Conservation (phyloP, 2,797 vertebrate species). For the Lates japonicus region DNA sequence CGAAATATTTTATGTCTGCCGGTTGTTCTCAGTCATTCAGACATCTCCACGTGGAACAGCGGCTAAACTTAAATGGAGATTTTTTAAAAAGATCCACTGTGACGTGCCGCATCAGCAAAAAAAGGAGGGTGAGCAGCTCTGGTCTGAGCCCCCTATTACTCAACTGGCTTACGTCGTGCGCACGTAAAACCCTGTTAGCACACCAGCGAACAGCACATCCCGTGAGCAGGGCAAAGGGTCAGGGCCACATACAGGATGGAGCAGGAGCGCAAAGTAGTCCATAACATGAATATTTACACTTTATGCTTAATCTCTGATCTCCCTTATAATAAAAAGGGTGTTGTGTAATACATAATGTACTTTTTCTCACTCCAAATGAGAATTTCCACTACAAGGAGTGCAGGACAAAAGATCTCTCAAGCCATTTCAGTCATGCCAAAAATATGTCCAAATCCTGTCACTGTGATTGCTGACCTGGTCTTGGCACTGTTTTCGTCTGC, state of each 20-base stretch:
- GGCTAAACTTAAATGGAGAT: background rate
- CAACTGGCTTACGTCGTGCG: slow-evolving; percentile 28
- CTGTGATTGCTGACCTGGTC: background rate
- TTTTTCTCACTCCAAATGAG: background rate
- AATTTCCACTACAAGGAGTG: too few relatives aligned
- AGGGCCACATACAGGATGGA: too few relatives aligned
- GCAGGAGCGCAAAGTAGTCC: background rate
- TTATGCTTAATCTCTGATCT: background rate
- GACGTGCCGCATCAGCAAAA: background rate
- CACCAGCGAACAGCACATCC: background rate
- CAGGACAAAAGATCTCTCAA: background rate
- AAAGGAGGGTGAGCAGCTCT: too few relatives aligned
- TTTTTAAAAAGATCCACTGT: background rate
- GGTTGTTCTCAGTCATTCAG: background rate
- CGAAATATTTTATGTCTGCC: too few relatives aligned
- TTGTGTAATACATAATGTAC: background rate
- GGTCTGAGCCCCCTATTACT: slow-evolving; percentile 18
- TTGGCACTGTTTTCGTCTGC: slow-evolving; percentile 46
- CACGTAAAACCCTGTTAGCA: slow-evolving; percentile 16
- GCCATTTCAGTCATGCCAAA: background rate
- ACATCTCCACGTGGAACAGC: background rate
- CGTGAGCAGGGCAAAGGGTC: background rate
- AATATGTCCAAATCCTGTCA: slow-evolving; percentile 8
- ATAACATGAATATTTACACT: background rate
- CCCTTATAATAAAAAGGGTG: background rate